phyloP scores from a whole-genome alignment of 2,888 invertebrate genomes.

The Yponomeuta malinellus region DNA sequence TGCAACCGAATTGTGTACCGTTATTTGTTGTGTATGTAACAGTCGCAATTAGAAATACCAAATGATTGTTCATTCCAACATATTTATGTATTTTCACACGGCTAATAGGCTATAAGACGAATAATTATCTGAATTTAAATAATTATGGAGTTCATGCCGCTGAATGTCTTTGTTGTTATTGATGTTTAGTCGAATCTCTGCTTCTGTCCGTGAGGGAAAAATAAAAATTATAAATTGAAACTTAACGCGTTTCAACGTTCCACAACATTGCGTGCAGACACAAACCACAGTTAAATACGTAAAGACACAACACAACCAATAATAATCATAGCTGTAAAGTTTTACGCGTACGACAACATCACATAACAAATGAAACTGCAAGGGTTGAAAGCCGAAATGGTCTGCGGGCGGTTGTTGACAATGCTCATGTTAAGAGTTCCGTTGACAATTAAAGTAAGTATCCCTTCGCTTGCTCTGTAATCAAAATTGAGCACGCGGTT shows the following conservation, averaged over 20 bases:
- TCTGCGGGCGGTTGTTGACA: slow-evolving; percentile 17
- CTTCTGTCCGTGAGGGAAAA: too few relatives aligned
- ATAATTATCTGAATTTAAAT: not conserved
- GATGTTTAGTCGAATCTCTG: too few relatives aligned
- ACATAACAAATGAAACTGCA: slow-evolving; percentile 20
- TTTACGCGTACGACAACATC: slow-evolving; percentile 5
- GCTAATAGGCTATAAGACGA: not conserved
- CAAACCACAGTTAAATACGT: not conserved
- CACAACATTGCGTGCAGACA: not conserved
- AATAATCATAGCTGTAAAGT: slow-evolving; percentile 8
- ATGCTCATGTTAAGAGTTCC: not conserved
- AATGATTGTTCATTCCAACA: slow-evolving; percentile 23
- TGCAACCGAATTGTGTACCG: slow-evolving; percentile 14
- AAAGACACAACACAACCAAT: slow-evolving; percentile 4
- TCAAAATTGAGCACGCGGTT: too few relatives aligned
- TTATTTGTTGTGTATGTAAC: slow-evolving; percentile 18
- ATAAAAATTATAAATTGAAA: too few relatives aligned
- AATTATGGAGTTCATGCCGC: not conserved
- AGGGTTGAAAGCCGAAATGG: slow-evolving; percentile 15
- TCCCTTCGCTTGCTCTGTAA: not conserved
- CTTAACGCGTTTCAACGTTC: too few relatives aligned
- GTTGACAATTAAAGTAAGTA: not conserved
- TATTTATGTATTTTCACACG: slow-evolving; percentile 20
- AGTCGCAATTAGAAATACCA: slow-evolving; percentile 38
- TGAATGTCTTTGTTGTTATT: not conserved